A percentile compares a stretch with the other conserved stretches of the same genome.
Evolutionary conservation across 2,888 invertebrate species (phyloP).

Genomic region (Sycophila texana): DNA sequence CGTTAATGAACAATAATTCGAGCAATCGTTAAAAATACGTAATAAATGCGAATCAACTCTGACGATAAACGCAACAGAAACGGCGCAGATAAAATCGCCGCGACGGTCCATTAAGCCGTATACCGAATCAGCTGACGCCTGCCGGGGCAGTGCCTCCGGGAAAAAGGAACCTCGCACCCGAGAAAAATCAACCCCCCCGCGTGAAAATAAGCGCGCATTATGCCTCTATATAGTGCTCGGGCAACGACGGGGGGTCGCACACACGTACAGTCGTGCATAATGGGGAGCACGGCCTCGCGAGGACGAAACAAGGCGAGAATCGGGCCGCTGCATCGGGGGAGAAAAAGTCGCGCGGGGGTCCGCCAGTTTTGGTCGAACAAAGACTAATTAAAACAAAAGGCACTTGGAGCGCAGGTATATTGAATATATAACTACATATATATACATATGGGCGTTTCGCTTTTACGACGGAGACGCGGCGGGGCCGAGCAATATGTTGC

Average conservation of each 20-base stretch:
- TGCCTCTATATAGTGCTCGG: no score
- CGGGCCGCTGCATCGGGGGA: background rate
- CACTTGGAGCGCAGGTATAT: slow-evolving; percentile 9
- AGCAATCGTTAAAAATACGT: background rate
- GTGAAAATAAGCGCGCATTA: background rate
- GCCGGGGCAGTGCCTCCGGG: background rate
- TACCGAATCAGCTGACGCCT: slow-evolving; percentile 4
- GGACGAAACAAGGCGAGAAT: no score
- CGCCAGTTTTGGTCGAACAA: slow-evolving; percentile 17
- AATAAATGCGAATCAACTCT: slow-evolving; percentile 3
- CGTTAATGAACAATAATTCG: background rate
- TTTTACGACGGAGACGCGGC: no score
- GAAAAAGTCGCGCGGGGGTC: slow-evolving; percentile 6
- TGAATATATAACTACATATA: background rate
- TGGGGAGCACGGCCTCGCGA: no score
- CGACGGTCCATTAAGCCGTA: slow-evolving; percentile 35
- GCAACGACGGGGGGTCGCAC: background rate
- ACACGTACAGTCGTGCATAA: no score
- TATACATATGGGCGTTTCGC: background rate
- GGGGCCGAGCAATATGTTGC: background rate
- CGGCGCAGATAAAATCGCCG: slow-evolving; percentile 36
- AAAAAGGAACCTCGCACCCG: background rate
- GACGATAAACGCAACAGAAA: background rate
- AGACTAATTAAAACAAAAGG: slow-evolving; percentile 50
- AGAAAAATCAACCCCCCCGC: no score